Evolutionary conservation across 1,140 invertebrate genomes (phyloP).

Genomic region (Aricia agestis): DNA sequence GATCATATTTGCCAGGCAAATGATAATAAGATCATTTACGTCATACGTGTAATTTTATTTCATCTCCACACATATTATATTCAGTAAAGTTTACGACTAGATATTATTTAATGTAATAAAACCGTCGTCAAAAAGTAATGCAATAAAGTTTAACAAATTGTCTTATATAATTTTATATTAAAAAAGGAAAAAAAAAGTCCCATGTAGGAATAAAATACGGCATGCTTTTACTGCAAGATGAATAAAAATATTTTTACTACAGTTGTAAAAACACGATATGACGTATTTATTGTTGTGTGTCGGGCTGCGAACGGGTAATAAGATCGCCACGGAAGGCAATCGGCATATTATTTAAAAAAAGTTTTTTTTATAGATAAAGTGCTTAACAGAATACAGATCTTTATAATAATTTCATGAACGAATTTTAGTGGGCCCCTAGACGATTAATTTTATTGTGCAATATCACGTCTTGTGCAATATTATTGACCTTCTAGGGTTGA

Average conservation of each 20-base stretch:
- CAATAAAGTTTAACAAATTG: background rate
- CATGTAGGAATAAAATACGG: background rate
- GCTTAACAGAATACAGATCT: too few species aligned
- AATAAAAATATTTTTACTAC: constrained; percentile 4
- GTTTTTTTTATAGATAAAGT: background rate
- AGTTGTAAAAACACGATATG: constrained; percentile 3
- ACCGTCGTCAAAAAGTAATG: background rate
- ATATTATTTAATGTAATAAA: background rate
- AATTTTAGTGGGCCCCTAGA: too few species aligned
- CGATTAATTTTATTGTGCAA: too few species aligned
- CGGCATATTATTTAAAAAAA: background rate
- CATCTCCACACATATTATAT: too few species aligned
- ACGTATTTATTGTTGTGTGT: constrained; percentile 3
- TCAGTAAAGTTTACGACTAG: background rate
- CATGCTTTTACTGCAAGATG: constrained; percentile 7
- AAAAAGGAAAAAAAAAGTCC: background rate
- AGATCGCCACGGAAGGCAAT: background rate
- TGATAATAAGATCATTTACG: too few species aligned
- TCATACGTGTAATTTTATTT: too few species aligned
- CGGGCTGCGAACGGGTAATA: background rate
- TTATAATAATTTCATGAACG: too few species aligned
- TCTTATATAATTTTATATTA: background rate
- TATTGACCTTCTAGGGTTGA: too few species aligned
- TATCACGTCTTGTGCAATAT: too few species aligned
- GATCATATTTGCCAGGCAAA: too few species aligned